Evolutionary conservation across 2,797 vertebrate species (phyloP), one percentile per base, ranked within the genome.

Genomic region (Neosilurus mollespiculum): DNA sequence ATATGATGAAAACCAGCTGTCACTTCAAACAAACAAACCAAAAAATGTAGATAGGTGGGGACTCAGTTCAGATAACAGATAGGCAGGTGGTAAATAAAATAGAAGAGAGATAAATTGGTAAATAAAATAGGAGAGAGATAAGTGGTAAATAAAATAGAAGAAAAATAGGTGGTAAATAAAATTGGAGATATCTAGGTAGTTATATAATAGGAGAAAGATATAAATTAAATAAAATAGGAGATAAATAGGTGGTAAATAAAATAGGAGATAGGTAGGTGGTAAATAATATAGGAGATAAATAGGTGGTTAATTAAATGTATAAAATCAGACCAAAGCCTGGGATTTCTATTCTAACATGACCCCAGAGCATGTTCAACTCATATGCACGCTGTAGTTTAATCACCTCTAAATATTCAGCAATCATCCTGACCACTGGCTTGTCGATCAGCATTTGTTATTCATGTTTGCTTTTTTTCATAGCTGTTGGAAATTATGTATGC

Each of bases 341-440:
- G 56, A 58, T 43, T 37, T 66, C 73, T 75, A 72, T 80, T 58
- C 34, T 20, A 20, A 72, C 11, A 34, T 64, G 77, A 84, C 67
- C 62, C 75, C 84, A 70, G 80, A 0, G 37, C 56, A n/a, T 37
- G 43, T 71, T 70, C 77, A 66, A 84, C 84, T 82, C 53, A 82
- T 78, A 82, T 86, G 84, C 86, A 88, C 78, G 79, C 83, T 77
- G 61, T 66, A 37, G 24, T 80, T 86, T 86, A 88, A 88, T 88
- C 61, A 82, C 70, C 65, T 81, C 78, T 30, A 75, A 79, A 83
- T 88, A 88, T 85, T 86, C 85, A 83, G 59, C 51, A 76, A 78
- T 88, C 81, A 85, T 86, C 61, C 73, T 85, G 81, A 85, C 70
- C 84, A 86, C 37, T 88, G 85, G 84, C 67, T 81, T 86, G 88